phyloP scores from a whole-genome alignment of 2,113 vertebrate genomes.

The Syngnathoides biaculeatus region DNA sequence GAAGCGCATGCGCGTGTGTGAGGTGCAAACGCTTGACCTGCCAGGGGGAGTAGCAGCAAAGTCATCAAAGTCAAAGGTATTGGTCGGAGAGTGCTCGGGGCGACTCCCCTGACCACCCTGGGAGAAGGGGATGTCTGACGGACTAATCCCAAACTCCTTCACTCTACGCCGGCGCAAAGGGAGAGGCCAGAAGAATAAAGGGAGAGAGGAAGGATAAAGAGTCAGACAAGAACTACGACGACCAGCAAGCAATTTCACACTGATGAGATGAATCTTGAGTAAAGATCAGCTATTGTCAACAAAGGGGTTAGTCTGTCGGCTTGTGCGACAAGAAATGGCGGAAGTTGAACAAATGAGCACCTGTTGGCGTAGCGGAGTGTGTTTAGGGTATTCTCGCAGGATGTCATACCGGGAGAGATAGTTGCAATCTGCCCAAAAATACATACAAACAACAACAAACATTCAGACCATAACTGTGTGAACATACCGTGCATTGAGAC shows the following conservation, averaged over 20 bases:
- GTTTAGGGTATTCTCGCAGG: constrained; percentile 98
- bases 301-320: neutral
- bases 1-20: constrained; percentile 37
- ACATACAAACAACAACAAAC: neutral
- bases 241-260: constrained; percentile 24
- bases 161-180: constrained; percentile 80
- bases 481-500: neutral
- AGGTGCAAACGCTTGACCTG: constrained; percentile 76
- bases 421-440: constrained; percentile 88
- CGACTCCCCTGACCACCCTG: constrained; percentile 89
- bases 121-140: constrained; percentile 99
- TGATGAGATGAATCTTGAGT: neutral
- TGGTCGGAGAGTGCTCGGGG: constrained; percentile 95
- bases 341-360: constrained; percentile 66
- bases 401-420: constrained; percentile 97
- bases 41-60: constrained; percentile 87
- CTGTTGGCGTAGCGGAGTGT: constrained; percentile 98
- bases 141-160: constrained; percentile 99
- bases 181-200: constrained; percentile 42
- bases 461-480: neutral
- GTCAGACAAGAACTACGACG: constrained; percentile 50
- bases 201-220: constrained; percentile 48
- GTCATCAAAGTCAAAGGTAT: constrained; percentile 90
- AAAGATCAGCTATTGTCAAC: neutral
- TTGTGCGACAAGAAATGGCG: neutral